Percentiles rank a stretch among this genome's conserved stretches.
phyloP scores from a whole-genome alignment of 2,797 vertebrate species.

The Danio albolineatus region DNA sequence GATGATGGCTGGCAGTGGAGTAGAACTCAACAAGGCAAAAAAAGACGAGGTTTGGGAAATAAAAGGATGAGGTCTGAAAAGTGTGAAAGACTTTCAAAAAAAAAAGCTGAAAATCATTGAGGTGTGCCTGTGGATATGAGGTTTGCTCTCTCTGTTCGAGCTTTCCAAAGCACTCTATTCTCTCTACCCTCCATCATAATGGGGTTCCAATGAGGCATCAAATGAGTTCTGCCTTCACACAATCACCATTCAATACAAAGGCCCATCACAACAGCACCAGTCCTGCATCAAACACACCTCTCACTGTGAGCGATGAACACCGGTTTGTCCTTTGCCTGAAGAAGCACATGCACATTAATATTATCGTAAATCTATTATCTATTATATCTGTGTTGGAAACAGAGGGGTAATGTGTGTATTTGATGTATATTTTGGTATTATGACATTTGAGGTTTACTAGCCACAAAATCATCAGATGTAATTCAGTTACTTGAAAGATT shows the following conservation, averaged over 20 bases:
- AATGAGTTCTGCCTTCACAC: slow-evolving; percentile 72
- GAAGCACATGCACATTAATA: not conserved
- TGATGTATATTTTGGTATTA: not conserved
- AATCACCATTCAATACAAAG: slow-evolving; percentile 65
- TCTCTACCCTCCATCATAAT: slow-evolving; percentile 68
- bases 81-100: slow-evolving; percentile 38
- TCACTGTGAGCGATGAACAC: not conserved
- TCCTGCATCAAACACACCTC: slow-evolving; percentile 42
- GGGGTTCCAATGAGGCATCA: slow-evolving; percentile 75
- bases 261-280: slow-evolving; percentile 55
- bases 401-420: not conserved
- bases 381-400: not conserved
- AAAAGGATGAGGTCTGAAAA: slow-evolving; percentile 14
- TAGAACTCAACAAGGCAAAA: slow-evolving; percentile 20
- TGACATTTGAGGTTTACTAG: not conserved
- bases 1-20: slow-evolving; percentile 17
- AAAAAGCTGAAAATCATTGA: slow-evolving; percentile 61
- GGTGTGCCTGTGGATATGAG: slow-evolving; percentile 13
- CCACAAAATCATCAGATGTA: not conserved
- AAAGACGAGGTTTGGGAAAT: slow-evolving; percentile 7
- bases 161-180: slow-evolving; percentile 67
- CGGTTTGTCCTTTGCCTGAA: not conserved
- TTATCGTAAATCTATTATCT: too few species aligned
- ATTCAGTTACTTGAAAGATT: not conserved
- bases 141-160: slow-evolving; percentile 48